These are phyloP conservation scores for Sphaeridia pumilis DNA, from an alignment of 2,888 invertebrate genomes.

Conservation along the genomic window DNA sequence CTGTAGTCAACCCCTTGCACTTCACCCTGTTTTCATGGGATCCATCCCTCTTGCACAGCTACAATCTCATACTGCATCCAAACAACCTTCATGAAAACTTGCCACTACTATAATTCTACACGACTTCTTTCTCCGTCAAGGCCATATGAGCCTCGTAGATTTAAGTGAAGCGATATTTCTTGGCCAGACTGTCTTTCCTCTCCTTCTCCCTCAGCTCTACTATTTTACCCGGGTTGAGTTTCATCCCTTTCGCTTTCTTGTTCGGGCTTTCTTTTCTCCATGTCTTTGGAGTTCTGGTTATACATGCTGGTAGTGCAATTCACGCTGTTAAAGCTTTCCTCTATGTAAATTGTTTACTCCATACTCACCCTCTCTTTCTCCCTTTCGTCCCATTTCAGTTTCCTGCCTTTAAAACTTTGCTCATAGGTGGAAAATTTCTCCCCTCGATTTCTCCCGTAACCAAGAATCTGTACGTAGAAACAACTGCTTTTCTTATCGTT, in stretches of 20 bases:
- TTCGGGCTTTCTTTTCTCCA: background rate
- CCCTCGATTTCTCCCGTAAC: too few species aligned
- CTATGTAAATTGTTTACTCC: constrained; percentile 3
- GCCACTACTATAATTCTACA: too few species aligned
- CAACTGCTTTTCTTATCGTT: too few species aligned
- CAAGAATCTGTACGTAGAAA: too few species aligned
- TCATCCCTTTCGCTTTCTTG: background rate
- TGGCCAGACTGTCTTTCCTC: background rate
- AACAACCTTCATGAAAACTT: too few species aligned
- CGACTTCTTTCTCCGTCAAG: too few species aligned
- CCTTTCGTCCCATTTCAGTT: background rate
- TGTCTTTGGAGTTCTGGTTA: background rate
- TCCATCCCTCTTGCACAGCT: too few species aligned
- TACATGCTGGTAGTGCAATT: background rate
- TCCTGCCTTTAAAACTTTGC: background rate
- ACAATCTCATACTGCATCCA: too few species aligned
- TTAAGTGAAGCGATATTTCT: background rate
- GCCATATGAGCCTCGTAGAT: too few species aligned
- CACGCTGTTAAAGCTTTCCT: background rate
- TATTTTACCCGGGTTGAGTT: background rate
- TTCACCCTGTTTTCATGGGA: too few species aligned
- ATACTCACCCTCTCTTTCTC: background rate
- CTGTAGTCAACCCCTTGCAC: too few species aligned
- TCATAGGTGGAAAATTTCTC: too few species aligned
- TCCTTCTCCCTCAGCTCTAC: background rate